A percentile compares a stretch with the other conserved stretches of the same genome.
phyloP scores from a whole-genome alignment of 2,888 invertebrate species.

The Aporophyla lueneburgensis region DNA sequence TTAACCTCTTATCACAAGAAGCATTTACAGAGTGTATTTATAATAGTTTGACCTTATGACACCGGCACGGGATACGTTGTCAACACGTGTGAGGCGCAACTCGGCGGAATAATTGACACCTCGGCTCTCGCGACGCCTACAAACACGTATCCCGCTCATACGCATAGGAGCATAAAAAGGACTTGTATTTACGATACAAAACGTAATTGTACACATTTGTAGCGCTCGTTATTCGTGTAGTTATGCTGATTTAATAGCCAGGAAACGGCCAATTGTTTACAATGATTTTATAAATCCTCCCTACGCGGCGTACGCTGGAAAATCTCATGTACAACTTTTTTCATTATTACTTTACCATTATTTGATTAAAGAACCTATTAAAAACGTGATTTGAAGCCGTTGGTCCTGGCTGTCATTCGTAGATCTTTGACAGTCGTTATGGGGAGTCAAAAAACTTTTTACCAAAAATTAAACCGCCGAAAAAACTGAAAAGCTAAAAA shows the following conservation, averaged over 20 bases:
- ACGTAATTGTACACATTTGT: slow-evolving; percentile 64
- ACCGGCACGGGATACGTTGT: slow-evolving; percentile 33
- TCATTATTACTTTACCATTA: slow-evolving; percentile 21
- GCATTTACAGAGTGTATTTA: slow-evolving; percentile 26
- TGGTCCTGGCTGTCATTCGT: neutral
- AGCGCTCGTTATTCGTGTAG: slow-evolving; percentile 58
- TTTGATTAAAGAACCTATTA: slow-evolving; percentile 6
- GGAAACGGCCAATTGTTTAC: slow-evolving; percentile 68
- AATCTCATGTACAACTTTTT: slow-evolving; percentile 37
- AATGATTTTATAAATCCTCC: slow-evolving; percentile 65
- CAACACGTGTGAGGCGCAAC: slow-evolving; percentile 51
- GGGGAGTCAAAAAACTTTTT: no score
- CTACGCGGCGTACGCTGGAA: slow-evolving; percentile 28
- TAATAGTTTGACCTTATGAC: slow-evolving; percentile 51
- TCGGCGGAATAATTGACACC: slow-evolving; percentile 52
- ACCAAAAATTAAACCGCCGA: no score
- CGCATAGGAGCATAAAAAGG: slow-evolving; percentile 59
- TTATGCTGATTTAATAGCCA: slow-evolving; percentile 70
- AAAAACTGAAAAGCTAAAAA: no score
- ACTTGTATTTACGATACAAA: slow-evolving; percentile 62
- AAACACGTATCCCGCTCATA: slow-evolving; percentile 28
- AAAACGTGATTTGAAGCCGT: neutral
- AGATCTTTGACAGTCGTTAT: neutral
- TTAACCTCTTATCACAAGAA: slow-evolving; percentile 37
- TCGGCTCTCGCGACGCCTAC: slow-evolving; percentile 39